These are phyloP conservation scores for Ectemnius cavifrons DNA, from an alignment of 2,888 invertebrate genomes.

Conservation along the genomic window DNA sequence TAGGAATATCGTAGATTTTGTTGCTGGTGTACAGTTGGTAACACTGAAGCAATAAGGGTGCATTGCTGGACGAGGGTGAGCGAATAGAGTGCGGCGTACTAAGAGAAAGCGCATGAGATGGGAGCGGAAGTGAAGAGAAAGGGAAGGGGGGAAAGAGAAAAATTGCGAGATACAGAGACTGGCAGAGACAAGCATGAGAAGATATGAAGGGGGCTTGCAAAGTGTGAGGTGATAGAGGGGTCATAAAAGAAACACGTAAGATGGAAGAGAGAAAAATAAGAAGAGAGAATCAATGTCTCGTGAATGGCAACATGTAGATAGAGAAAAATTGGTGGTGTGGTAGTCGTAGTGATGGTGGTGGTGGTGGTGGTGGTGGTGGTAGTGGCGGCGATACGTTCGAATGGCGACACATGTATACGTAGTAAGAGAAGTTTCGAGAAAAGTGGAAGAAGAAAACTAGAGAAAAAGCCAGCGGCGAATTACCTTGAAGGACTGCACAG, in stretches of 20 bases:
- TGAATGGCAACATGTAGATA: conserved; percentile 28
- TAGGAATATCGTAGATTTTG: too few relatives aligned
- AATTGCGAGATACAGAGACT: conserved; percentile 13
- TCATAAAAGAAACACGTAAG: conserved; percentile 10
- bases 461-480: conserved; percentile 70
- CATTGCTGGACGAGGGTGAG: conserved; percentile 51
- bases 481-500: conserved; percentile 77
- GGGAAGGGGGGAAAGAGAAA: conserved; percentile 25
- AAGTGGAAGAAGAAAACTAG: conserved; percentile 49
- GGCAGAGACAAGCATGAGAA: conserved; percentile 21
- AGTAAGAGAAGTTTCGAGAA: conserved; percentile 28
- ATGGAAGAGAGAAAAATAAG: conserved; percentile 16
- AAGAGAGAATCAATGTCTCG: conserved; percentile 27
- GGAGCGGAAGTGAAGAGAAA: conserved; percentile 7
- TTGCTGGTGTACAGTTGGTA: too few relatives aligned
- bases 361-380: conserved; percentile 11
- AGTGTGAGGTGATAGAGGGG: conserved; percentile 7
- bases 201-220: conserved; percentile 24
- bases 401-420: conserved; percentile 28
- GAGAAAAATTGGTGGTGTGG: conserved; percentile 25
- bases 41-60: conserved; percentile 17
- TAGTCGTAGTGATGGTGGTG: conserved; percentile 1
- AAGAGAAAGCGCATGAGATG: conserved; percentile 49
- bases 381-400: conserved; percentile 6
- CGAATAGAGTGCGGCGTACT: conserved; percentile 51